Evolutionary conservation across 2,888 invertebrate genomes (phyloP).

Genomic region (Copidosoma aretas): DNA sequence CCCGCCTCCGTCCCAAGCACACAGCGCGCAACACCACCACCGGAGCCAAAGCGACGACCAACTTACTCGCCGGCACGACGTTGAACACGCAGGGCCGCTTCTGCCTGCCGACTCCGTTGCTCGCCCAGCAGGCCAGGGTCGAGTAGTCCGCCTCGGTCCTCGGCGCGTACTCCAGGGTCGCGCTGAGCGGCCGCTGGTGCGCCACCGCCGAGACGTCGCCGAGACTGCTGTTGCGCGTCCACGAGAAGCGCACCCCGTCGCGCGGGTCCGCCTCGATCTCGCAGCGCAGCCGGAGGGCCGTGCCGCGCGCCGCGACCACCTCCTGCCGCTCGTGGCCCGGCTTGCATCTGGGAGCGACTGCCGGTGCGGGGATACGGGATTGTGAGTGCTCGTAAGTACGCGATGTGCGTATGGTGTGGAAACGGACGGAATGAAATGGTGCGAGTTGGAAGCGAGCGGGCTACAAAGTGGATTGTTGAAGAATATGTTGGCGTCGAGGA

Average conservation of each 20-base stretch:
- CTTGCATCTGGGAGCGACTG: conserved; percentile 81
- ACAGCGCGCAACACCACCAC: too few species aligned
- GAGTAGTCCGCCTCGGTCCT: conserved; percentile 72
- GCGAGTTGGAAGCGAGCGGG: too few species aligned
- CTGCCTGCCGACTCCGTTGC: conserved; percentile 83
- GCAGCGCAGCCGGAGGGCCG: conserved; percentile 77
- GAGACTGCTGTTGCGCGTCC: conserved; percentile 83
- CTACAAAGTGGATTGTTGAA: too few species aligned
- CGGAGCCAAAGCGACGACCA: conserved; percentile 15
- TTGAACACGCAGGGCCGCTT: conserved; percentile 81
- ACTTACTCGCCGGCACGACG: conserved; percentile 81
- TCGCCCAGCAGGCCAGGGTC: conserved; percentile 87
- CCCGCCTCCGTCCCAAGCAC: too few species aligned
- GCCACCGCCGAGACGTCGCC: conserved; percentile 76
- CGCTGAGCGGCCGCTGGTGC: conserved; percentile 67
- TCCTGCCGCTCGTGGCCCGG: conserved; percentile 75
- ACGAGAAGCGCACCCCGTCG: conserved; percentile 76
- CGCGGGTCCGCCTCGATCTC: conserved; percentile 82
- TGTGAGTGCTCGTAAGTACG: too few species aligned
- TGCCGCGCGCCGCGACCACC: conserved; percentile 76
- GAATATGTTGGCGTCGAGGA: too few species aligned
- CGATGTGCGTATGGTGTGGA: too few species aligned
- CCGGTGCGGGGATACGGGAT: too few species aligned
- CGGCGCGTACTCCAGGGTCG: conserved; percentile 68
- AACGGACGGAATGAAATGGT: too few species aligned